A percentile compares a stretch with the other conserved stretches of the same genome.
These are phyloP conservation scores for Aporophyla lueneburgensis DNA, from an alignment of 2,888 invertebrate species.

Conservation along the genomic window DNA sequence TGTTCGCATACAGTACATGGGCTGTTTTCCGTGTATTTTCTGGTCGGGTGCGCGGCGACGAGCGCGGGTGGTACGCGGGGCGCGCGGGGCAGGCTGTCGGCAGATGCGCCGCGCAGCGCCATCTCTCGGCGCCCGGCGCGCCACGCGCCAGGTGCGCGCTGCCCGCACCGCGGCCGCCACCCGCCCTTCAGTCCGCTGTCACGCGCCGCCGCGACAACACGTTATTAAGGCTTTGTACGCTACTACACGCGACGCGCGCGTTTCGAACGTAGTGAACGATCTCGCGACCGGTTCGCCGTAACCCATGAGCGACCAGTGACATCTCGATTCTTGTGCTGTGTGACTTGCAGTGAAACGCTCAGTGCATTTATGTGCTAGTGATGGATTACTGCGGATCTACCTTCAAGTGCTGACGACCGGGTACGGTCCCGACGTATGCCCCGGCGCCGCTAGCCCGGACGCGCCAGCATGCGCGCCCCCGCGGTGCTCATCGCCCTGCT, in stretches of 20 bases:
- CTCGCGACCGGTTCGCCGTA: slow-evolving; percentile 87
- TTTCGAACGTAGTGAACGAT: slow-evolving; percentile 89
- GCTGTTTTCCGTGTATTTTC: slow-evolving; percentile 89
- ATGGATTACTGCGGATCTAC: slow-evolving; percentile 89
- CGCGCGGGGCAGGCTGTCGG: slow-evolving; percentile 77
- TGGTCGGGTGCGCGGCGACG: slow-evolving; percentile 79
- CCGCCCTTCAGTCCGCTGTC: slow-evolving; percentile 89
- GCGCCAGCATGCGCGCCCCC: slow-evolving; percentile 90
- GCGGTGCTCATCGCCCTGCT: slow-evolving; percentile 90
- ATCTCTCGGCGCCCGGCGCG: slow-evolving; percentile 83
- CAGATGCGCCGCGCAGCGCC: slow-evolving; percentile 90
- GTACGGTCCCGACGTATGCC: slow-evolving; percentile 85
- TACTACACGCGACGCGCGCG: slow-evolving; percentile 88
- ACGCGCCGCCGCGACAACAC: slow-evolving; percentile 87
- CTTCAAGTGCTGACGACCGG: slow-evolving; percentile 86
- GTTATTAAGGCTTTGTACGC: slow-evolving; percentile 80
- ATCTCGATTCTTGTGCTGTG: slow-evolving; percentile 88
- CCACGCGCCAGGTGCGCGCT: slow-evolving; percentile 85
- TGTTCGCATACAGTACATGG: slow-evolving; percentile 84
- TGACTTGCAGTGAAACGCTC: slow-evolving; percentile 89
- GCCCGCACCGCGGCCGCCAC: slow-evolving; percentile 87
- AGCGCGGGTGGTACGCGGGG: slow-evolving; percentile 68
- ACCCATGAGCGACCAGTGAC: slow-evolving; percentile 89
- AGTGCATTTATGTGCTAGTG: slow-evolving; percentile 88
- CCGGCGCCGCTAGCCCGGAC: slow-evolving; percentile 89